Base-by-base conservation (phyloP, 2,888 invertebrate species). In the Plebejus melissa region DNA sequence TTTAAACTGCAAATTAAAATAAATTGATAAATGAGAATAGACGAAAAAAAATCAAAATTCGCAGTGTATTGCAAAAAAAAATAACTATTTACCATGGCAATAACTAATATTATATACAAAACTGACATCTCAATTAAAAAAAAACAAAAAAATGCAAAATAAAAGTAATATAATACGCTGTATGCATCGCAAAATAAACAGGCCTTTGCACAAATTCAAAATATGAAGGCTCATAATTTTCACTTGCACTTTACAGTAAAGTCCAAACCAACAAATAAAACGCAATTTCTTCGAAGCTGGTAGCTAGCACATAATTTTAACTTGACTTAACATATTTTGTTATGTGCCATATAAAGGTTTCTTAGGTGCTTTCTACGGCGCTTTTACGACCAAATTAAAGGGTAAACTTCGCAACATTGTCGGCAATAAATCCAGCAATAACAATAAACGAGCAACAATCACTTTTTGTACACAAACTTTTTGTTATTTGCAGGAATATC, bases 381-480 rank as follows among this genome's bases (percentile, higher is more conserved):
- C 54, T 32, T 54, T 72, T 72, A 72, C 72, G 72, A 72, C 72
- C 72, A 72, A 72, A 72, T 72, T 72, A 72, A 72, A 72, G 60
- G 72, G 72, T 54, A 54, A 72, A 72, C 72, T 79, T 78, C 79
- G 77, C 74, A 74, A 54, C 74, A 54, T 46, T 46, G 65, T 74
- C 74, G 75, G 54, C 76, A 78, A 80, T 81, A 82, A 82, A 82
- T 82, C 79, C 78, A 76, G 78, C 79, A 80, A 81, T 82, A 82
- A 81, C 77, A 80, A 80, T 80, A 80, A 79, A 81, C 78, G 81
- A 77, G 76, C 77, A 77, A 79, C 79, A 77, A 78, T 76, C 74
- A 79, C 77, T 80, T 82, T 83, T 84, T 81, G 78, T 79, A 65
- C 80, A 80, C 78, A 72, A 75, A 80, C 76, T 77, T 79, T 80